Evolutionary conservation across 2,113 vertebrate species (phyloP), one percentile per base, ranked within the genome.

Genomic region (Sciurus niger): DNA sequence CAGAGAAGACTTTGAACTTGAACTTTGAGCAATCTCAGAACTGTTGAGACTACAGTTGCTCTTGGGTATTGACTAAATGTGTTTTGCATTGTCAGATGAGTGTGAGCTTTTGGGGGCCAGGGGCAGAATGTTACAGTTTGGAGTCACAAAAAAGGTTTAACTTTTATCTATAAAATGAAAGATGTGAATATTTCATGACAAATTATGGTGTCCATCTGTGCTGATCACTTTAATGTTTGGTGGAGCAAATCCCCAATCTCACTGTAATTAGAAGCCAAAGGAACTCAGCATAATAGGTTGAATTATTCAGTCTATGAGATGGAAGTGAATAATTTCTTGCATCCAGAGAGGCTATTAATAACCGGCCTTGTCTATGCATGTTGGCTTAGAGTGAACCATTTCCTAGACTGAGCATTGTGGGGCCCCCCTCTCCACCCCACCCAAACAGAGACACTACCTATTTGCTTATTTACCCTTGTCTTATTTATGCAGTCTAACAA

Each of bases 381-480:
- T 87, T n/a, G n/a, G 43, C 22, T 73, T 43, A 82, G 30, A 87
- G 46, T 13, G 34, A 74, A 67, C 48, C 18, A 82, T 25, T 43
- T 37, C 67, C 46, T 34, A 32, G 53, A 0, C 16, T 22, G 6
- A 4, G 6, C 18, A 55, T 2, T 79, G 7, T 12, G 34, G 0
- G 10, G 30, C 0, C 43, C 30, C 16, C 18, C 53, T 37, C 37
- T 37, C 37, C 37, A 37, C 17, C 40, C 0, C 43, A 20, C 16
- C 5, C 46, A 48, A 6, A 55, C 24, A 32, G 9, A 70, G 20
- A n/a, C 22, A 4, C 37, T 20, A 17, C 30, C 10, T 58, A 82
- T 43, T 58, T 82, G 28, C 12, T 58, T 58, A n/a, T 78, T 22
- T 86, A 40, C 17, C 34, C 28, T 11, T 51, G 40, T 32, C 48